These are phyloP conservation scores for Cabera pusaria DNA, from an alignment of 2,888 invertebrate genomes.

Conservation along the genomic window DNA sequence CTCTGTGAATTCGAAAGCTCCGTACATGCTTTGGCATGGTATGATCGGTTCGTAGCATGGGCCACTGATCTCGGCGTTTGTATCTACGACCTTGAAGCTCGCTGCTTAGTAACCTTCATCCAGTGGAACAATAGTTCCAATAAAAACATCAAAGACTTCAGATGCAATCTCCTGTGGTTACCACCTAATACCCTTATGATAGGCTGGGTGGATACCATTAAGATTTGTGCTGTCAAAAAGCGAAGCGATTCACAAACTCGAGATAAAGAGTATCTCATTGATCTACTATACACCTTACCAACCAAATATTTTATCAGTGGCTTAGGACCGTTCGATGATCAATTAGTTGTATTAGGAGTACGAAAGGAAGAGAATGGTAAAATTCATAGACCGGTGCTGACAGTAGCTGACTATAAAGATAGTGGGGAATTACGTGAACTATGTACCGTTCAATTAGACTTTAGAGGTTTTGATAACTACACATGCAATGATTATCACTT, in stretches of 20 bases:
- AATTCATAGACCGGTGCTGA: conserved; percentile 91
- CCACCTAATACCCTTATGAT: conserved; percentile 92
- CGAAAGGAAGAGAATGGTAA: conserved; percentile 89
- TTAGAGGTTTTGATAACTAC: conserved; percentile 91
- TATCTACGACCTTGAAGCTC: conserved; percentile 93
- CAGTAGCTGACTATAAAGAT: conserved; percentile 93
- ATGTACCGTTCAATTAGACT: conserved; percentile 92
- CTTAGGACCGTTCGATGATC: conserved; percentile 90
- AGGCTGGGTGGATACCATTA: conserved; percentile 96
- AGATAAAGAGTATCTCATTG: conserved; percentile 92
- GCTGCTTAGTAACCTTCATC: conserved; percentile 93
- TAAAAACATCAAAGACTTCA: conserved; percentile 82
- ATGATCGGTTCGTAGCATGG: conserved; percentile 95
- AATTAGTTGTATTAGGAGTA: conserved; percentile 90
- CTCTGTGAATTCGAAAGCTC: conserved; percentile 94
- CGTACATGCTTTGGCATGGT: conserved; percentile 95
- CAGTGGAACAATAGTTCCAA: conserved; percentile 87
- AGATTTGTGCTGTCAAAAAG: conserved; percentile 94
- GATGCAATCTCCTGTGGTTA: conserved; percentile 96
- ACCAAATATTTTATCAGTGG: conserved; percentile 95
- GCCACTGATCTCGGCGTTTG: conserved; percentile 94
- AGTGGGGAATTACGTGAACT: conserved; percentile 91
- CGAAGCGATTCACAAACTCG: conserved; percentile 89
- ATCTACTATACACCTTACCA: conserved; percentile 94
- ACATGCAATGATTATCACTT: conserved; percentile 95